Evolutionary conservation across 2,888 invertebrate genomes (phyloP), one percentile per base, ranked within the genome.

Genomic region (Zonitis immaculata): DNA sequence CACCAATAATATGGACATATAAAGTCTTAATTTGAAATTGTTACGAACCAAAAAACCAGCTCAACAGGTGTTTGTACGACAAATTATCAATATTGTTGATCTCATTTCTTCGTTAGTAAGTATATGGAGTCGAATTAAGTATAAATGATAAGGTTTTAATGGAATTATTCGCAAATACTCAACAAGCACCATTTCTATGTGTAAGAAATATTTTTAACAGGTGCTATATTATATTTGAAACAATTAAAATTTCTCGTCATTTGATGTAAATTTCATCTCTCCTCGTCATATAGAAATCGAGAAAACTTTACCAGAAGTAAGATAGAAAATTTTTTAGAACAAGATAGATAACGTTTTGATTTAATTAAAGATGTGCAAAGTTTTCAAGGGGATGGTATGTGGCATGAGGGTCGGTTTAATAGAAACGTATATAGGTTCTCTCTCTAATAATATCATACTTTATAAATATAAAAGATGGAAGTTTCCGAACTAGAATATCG

Each of bases 341-440:
- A n/a, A 39, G 39, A 20, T 3, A 18, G 39, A 5, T n/a, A 3
- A 5, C 18, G 65, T 66, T 66, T 62, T 66, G 64, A 66, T 68
- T 66, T 65, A 66, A 68, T 68, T 68, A 65, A 65, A 63, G 65
- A 64, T 63, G 63, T 65, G 64, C 60, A 64, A 66, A 66, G 63
- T 67, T 66, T 61, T 51, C 49, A 56, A 55, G 56, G 39, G 39
- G 39, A 18, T 39, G 39, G 18, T 39, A 18, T 7, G n/a, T 5
- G 12, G 30, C 2, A 30, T 30, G 11, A n/a, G 6, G 12, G n/a
- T 4, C 5, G 32, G 32, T 32, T 32, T 35, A 35, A 16, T 35
- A 35, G 35, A 28, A 28, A 3, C n/a, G n/a, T 28, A 28, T 28
- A 28, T 28, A 28, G 28, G n/a, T 28, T 35, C 9, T 3, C 60